These are phyloP conservation scores for Adrianichthys oophorus DNA, from an alignment of 2,797 vertebrate genomes.

Conservation along the genomic window DNA sequence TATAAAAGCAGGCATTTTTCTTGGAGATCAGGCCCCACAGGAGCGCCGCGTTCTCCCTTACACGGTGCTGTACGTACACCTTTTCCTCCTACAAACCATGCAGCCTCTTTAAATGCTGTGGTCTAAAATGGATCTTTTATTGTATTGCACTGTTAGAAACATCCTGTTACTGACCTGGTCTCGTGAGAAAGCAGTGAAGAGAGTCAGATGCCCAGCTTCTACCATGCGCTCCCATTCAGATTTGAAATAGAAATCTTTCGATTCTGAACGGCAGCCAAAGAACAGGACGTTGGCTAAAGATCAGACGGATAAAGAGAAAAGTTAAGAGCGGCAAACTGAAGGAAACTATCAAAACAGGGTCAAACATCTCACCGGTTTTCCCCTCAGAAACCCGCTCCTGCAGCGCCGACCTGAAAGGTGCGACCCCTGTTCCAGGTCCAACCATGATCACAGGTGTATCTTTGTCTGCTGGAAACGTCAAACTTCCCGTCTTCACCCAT, in stretches of 20 bases:
- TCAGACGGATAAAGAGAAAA: no score
- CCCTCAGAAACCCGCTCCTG: constrained; percentile 85
- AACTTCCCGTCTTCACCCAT: constrained; percentile 88
- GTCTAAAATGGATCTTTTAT: no score
- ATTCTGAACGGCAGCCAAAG: constrained; percentile 88
- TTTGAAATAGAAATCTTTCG: constrained; percentile 89
- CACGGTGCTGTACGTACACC: constrained; percentile 90
- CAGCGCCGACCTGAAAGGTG: constrained; percentile 89
- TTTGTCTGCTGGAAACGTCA: constrained; percentile 81
- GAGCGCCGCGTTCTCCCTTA: constrained; percentile 76
- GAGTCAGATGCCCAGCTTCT: constrained; percentile 71
- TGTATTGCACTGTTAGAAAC: no score
- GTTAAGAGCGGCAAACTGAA: no score
- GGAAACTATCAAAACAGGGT: neutral
- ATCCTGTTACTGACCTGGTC: constrained; percentile 84
- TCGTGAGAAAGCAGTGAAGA: constrained; percentile 91
- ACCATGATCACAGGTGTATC: constrained; percentile 87
- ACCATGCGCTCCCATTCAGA: constrained; percentile 85
- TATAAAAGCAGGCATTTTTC: constrained; percentile 79
- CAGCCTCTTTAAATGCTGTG: no score
- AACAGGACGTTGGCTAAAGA: constrained; percentile 85
- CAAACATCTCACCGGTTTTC: constrained; percentile 65
- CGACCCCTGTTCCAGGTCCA: constrained; percentile 94
- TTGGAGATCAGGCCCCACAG: constrained; percentile 88
- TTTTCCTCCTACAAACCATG: constrained; percentile 82